Percentiles rank a stretch among this genome's conserved stretches.
Conservation (phyloP, 1,140 invertebrate species). For the Drosophila ironensis region DNA sequence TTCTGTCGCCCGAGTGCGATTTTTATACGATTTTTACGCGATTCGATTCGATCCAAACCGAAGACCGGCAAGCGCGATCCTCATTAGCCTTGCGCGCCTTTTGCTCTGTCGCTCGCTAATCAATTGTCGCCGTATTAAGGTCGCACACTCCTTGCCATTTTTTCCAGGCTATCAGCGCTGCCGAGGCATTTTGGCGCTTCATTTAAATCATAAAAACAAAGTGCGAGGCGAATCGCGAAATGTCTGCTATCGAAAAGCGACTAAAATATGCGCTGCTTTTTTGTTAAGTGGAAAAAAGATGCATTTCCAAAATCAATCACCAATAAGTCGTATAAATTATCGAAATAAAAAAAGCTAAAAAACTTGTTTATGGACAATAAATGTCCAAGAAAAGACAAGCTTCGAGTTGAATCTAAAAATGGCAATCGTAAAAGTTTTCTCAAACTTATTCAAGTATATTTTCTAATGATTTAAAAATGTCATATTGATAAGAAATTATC, state of each 20-base stretch:
- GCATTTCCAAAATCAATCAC: too few relatives aligned
- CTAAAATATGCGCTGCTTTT: constrained; percentile 1
- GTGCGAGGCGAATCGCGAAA: constrained; percentile 18
- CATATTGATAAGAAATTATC: too few relatives aligned
- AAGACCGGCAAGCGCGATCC: too few relatives aligned
- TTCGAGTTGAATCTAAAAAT: too few relatives aligned
- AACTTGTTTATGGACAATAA: too few relatives aligned
- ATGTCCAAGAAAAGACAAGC: too few relatives aligned
- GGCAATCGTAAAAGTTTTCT: too few relatives aligned
- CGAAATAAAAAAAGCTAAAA: too few relatives aligned
- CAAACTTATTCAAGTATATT: too few relatives aligned
- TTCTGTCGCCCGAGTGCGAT: constrained; percentile 12
- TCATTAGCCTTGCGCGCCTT: constrained; percentile 67
- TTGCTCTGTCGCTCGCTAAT: constrained; percentile 64
- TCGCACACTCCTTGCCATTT: constrained; percentile 38
- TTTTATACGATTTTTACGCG: not conserved
- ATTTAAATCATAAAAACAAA: constrained; percentile 66
- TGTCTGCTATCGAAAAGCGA: not conserved
- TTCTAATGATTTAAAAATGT: too few relatives aligned
- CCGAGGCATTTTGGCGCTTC: constrained; percentile 59
- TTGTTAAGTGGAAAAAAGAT: too few relatives aligned
- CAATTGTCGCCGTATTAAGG: constrained; percentile 74
- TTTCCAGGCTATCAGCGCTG: constrained; percentile 50
- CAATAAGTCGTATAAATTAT: too few relatives aligned
- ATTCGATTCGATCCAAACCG: not conserved